Base-by-base conservation (phyloP, 2,797 vertebrate genomes). In the Prunella strophiata region DNA sequence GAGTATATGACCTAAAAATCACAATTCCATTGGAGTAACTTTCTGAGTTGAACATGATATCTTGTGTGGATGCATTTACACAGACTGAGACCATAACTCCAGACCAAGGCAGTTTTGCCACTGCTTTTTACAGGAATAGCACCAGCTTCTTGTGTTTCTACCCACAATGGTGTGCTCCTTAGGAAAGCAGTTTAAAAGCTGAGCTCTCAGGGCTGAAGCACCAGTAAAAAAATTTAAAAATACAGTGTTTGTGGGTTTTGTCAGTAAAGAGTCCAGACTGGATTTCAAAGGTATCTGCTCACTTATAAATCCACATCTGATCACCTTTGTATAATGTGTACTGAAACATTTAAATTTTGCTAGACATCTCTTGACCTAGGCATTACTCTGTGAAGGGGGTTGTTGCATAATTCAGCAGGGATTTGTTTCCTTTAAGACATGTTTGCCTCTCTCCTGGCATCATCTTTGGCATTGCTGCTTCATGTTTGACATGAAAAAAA, bases 351-450 rank as follows among this genome's bases (percentile, higher is more conserved):
- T 63, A 50, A 8, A 38, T 66, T 77, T 70, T 79, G 18, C n/a
- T 62, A 26, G 40, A 13, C 3, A 2, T 55, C 52, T 70, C 51
- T 36, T 54, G 38, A 22, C 16, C 16, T 7, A 19, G 23, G 19
- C 16, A 18, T 27, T 75, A 21, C 10, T 76, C 0, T 32, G 11
- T 5, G 43, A 58, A 78, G 14, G 13, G 23, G 5, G 3, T 52
- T 62, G 9, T 87, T 85, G 74, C 67, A 94, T 79, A 14, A 1
- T 91, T 92, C 83, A 91, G 34, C 47, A 76, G 73, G 82, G 84
- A 61, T 57, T 96, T 94, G n/a, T 51, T 79, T 94, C 17, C 25
- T 86, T 88, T 68, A 82, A 90, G 90, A 82, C 8, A 0, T 15
- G 7, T 75, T 72, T 73, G 17, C 34, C 4, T 79, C 38, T 58